Evolutionary conservation across 2,888 invertebrate species (phyloP), one percentile per base, ranked within the genome.

Genomic region (Mellilla xanthometata): DNA sequence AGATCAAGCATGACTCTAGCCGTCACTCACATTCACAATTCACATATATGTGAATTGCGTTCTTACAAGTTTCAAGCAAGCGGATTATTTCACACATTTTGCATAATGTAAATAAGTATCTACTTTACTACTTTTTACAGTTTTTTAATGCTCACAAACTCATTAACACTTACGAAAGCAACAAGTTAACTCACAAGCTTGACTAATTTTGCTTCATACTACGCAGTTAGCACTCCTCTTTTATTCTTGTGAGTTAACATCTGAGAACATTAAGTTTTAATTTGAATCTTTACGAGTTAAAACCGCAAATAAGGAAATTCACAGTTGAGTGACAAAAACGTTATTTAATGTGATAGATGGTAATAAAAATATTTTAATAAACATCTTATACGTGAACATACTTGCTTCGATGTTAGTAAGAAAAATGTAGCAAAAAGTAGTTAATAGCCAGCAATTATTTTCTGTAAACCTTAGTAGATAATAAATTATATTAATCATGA

Each of bases 1-100:
- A 52, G 49, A 56, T 56, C 52, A 42, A 52, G 33, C n/a, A 43
- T 36, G 31, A 42, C 38, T 41, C 38, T 38, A 41, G 29, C 12
- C 32, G 41, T 28, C 47, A 36, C 23, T 36, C 35, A 38, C 44
- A 36, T 29, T 53, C 32, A 15, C 42, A 28, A 49, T 41, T 39
- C 35, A 43, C 39, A 38, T n/a, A n/a, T n/a, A n/a, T n/a, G n/a
- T n/a, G n/a, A n/a, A n/a, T n/a, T n/a, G n/a, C n/a, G n/a, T n/a
- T n/a, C n/a, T n/a, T n/a, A n/a, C n/a, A n/a, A n/a, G 19, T 28
- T 46, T 22, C 30, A 42, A 29, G 35, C 45, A 43, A 39, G 11
- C 39, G 36, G 19, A 28, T 3, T 47, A 36, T 47, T 41, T 41
- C 36, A 47, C 36, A 28, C 32, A 12, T 39, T 55, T 51, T 47